phyloP scores from a whole-genome alignment of 1,140 invertebrate genomes.

The Drosophila quadrilineata region DNA sequence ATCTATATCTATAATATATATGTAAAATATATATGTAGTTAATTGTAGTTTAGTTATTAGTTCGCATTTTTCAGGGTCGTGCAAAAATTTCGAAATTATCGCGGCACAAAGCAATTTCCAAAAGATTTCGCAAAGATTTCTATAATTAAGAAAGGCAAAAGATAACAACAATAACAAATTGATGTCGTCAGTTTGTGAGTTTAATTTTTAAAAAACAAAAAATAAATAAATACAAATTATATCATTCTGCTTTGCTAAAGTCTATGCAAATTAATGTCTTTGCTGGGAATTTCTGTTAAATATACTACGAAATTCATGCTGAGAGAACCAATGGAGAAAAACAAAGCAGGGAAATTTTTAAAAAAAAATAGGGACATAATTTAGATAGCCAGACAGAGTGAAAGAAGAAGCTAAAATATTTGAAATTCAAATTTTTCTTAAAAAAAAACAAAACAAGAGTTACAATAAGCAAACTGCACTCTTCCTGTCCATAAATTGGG shows the following conservation, averaged over 20 bases:
- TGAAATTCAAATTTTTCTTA: no score
- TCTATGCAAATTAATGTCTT: conserved; percentile 54
- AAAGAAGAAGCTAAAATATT: no score
- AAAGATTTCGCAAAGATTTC: conserved; percentile 33
- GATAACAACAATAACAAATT: conserved; percentile 17
- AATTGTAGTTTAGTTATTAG: conserved; percentile 3
- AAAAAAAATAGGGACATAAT: conserved; percentile 4
- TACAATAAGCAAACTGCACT: no score
- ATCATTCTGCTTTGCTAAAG: conserved; percentile 11
- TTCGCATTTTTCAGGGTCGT: conserved; percentile 15
- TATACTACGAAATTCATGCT: conserved; percentile 38
- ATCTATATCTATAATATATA: neutral
- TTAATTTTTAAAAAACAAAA: no score
- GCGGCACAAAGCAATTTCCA: neutral
- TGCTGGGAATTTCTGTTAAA: conserved; percentile 37
- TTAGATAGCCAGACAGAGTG: no score
- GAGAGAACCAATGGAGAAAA: conserved; percentile 36
- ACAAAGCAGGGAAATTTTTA: conserved; percentile 2
- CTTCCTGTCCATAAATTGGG: no score
- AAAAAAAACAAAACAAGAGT: no score
- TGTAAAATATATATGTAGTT: neutral
- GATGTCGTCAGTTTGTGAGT: conserved; percentile 25
- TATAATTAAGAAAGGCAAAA: conserved; percentile 7
- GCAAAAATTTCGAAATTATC: neutral
- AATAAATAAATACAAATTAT: conserved; percentile 11